Base-by-base conservation (phyloP, 1,140 invertebrate species). In the Zaprionus nigranus region DNA sequence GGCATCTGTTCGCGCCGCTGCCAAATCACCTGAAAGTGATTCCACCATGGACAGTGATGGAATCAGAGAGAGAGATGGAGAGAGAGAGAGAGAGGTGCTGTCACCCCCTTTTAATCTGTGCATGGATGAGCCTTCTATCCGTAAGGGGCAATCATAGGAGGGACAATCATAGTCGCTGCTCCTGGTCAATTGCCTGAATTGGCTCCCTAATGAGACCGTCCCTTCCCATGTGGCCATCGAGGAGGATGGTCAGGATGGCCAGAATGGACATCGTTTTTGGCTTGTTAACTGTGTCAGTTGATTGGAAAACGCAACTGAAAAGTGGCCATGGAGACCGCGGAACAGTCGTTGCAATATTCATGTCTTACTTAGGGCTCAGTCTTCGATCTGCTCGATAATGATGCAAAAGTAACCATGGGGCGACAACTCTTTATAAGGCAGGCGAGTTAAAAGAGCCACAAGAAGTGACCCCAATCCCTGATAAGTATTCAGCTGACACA, bases 1-100 rank as follows among this genome's bases (percentile, higher is more conserved):
- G 74, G 60, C 46, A 68, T 68, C 79, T 82, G 76, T 86, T 82
- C 82, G 79, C 67, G 80, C 75, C 68, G 64, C 70, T 63, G 57
- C 58, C 71, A 81, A 81, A 79, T 75, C 69, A 53, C 40, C 12
- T 56, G 34, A 62, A 74, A 56, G 38, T 53, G 40, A 49, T 68
- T 54, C 17, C 36, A 30, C 26, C 43, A 74, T 65, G 43, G 53
- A 63, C 46, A 40, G n/a, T n/a, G 38, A 40, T 40, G 38, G 15
- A 43, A n/a, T 9, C 15, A n/a, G 13, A 38, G 36, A 20, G 3
- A 11, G 46, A 40, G 36, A 4, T 3, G 15, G 13, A 13, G 13
- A 38, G 36, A 5, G 36, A 3, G 38, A 0, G 2, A n/a, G n/a
- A 2, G 34, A 49, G 51, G 2, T 9, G 40, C 40, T 17, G 13